Percentiles rank a stretch among this genome's conserved stretches.
phyloP scores from a whole-genome alignment of 1,140 invertebrate genomes.

The Tyrophagus putrescentiae region DNA sequence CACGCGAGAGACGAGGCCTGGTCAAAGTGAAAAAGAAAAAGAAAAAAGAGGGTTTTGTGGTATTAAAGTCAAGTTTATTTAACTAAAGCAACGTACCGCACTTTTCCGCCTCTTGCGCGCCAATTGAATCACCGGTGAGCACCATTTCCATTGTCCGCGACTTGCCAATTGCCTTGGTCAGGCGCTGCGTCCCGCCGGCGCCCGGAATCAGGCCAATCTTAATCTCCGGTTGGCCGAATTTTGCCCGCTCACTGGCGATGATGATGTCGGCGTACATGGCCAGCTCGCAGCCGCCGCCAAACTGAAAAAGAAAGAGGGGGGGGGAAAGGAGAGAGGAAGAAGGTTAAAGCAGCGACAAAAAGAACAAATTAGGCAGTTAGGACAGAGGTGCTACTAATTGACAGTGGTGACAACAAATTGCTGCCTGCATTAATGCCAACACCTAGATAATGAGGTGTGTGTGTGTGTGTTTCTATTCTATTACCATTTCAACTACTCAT shows the following conservation, averaged over 20 bases:
- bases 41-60: too few relatives aligned
- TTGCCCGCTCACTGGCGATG: constrained; percentile 91
- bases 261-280: constrained; percentile 99
- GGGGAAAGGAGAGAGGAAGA: background rate
- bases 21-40: too few relatives aligned
- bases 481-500: too few relatives aligned
- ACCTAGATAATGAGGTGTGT: too few relatives aligned
- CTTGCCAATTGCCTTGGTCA: constrained; percentile 77
- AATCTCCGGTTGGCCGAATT: constrained; percentile 96
- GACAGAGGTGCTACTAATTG: too few relatives aligned
- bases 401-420: too few relatives aligned
- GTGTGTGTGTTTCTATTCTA: too few relatives aligned
- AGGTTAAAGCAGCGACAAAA: too few relatives aligned
- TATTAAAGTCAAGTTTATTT: constrained; percentile 22
- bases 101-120: constrained; percentile 76
- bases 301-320: constrained; percentile 36
- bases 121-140: constrained; percentile 75
- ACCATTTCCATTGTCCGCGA: constrained; percentile 99
- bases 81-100: constrained; percentile 43
- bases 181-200: constrained; percentile 87
- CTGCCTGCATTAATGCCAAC: too few relatives aligned
- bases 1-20: constrained; percentile 73
- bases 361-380: too few relatives aligned
- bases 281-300: constrained; percentile 92
- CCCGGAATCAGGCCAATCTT: constrained; percentile 87